Base-by-base conservation (phyloP, 2,888 invertebrate genomes). In the Anoplius nigerrimus region DNA sequence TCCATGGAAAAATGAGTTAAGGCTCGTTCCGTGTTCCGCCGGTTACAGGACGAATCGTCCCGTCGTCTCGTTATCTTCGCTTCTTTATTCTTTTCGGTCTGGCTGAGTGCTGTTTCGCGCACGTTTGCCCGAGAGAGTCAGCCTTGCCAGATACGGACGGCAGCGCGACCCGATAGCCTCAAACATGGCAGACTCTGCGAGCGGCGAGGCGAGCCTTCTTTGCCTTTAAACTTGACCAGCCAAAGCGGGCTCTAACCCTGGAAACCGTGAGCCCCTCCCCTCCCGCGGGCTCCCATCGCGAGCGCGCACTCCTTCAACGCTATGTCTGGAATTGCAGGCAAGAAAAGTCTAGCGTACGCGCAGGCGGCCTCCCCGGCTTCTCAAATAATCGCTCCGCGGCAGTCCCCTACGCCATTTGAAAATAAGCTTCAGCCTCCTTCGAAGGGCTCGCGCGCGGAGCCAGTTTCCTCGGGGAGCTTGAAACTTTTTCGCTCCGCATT, bases 211-310 rank as follows among this genome's bases (percentile, higher is more conserved):
- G 16, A 51, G 70, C 63, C 68, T 73, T 73, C 69, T 69, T 70
- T 72, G 74, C 61, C 64, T 70, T 66, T 72, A 77, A 74, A 76
- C 71, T 69, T 65, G 71, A 69, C 62, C 71, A 63, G 51, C 55
- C 52, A 59, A 69, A 60, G 66, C 65, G 52, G 59, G 64, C 53
- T 69, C 62, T 66, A 69, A 62, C 66, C 67, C 59, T 69, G 72
- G 67, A 71, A 73, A 70, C 55, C 48, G 2, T 20, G 43, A n/a
- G 4, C 15, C 18, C 21, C 52, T 18, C 21, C 20, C 56, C 27
- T 56, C 24, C 21, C 52, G 18, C 20, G 4, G 8, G 13, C 46
- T 15, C 4, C 21, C 52, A 11, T 52, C 22, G 18, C 52, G 11
- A 3, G 22, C 52, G 11, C 22, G 22, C 52, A 20, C 5, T 20